Percentiles rank a stretch among this genome's conserved stretches.
phyloP scores from a whole-genome alignment of 2,797 vertebrate genomes.

The Peromyscus melanophrys region DNA sequence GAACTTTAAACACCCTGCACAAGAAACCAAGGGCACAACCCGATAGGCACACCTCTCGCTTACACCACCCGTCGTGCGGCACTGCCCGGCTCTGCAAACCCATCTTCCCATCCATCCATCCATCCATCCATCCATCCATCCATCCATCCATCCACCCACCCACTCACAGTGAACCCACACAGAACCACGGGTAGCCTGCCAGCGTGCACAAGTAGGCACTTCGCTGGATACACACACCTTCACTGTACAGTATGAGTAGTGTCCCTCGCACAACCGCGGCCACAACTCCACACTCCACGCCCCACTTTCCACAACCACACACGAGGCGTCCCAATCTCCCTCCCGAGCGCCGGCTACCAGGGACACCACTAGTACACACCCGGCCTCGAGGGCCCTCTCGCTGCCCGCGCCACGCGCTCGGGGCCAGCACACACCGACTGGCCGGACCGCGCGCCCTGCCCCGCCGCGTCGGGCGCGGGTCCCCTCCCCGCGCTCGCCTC shows the following conservation, averaged over 20 bases:
- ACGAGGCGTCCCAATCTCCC: neutral
- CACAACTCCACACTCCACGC: slow-evolving; percentile 32
- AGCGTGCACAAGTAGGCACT: neutral
- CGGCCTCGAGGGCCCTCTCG: neutral
- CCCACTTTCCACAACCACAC: neutral
- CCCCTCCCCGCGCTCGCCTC: slow-evolving; percentile 41
- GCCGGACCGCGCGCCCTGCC: slow-evolving; percentile 46
- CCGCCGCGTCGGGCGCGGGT: slow-evolving; percentile 20
- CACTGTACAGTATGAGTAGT: neutral
- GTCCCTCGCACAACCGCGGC: slow-evolving; percentile 26
- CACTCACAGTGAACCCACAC: neutral
- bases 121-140: neutral
- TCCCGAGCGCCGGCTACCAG: neutral
- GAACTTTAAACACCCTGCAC: neutral
- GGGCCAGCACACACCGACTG: neutral
- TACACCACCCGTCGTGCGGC: neutral
- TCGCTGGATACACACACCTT: neutral
- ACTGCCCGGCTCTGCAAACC: neutral
- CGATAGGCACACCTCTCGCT: neutral
- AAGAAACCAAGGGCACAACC: neutral
- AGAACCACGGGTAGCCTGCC: neutral
- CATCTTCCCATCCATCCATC: neutral
- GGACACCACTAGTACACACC: neutral
- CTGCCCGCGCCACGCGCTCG: slow-evolving; percentile 33
- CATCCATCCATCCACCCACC: neutral